Percentiles rank a stretch among this genome's conserved stretches.
phyloP scores from a whole-genome alignment of 2,113 vertebrate species.

The Merops nubicus region DNA sequence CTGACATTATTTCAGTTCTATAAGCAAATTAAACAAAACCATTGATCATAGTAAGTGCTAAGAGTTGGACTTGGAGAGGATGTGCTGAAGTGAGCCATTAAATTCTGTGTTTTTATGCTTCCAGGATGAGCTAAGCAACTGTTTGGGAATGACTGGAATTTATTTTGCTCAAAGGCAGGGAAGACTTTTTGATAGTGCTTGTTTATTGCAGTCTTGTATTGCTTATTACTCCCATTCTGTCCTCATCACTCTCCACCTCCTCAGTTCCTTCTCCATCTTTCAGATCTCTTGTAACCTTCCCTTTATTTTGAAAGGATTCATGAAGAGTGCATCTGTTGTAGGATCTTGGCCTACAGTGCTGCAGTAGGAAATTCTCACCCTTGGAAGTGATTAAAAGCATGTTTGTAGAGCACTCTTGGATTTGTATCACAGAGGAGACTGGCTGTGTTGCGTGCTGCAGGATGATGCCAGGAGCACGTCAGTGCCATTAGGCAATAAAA shows the following conservation, averaged over 20 bases:
- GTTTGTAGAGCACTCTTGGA: not conserved
- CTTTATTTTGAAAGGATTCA: not conserved
- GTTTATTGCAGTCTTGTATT: not conserved
- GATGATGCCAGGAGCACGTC: not conserved
- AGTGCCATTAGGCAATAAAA: not conserved
- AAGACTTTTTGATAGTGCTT: not conserved
- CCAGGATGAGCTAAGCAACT: not conserved
- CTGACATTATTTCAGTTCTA: not conserved
- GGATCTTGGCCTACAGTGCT: not conserved
- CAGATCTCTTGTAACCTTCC: not conserved
- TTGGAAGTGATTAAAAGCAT: not conserved
- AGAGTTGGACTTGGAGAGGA: not conserved
- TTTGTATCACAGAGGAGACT: not conserved
- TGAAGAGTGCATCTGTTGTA: not conserved
- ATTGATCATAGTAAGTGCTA: not conserved
- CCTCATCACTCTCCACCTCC: not conserved
- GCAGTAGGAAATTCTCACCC: not conserved
- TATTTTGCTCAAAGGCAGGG: not conserved
- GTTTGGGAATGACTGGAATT: not conserved
- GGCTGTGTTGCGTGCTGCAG: rapidly evolving
- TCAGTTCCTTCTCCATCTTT: not conserved
- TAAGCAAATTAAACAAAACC: not conserved
- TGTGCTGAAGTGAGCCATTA: not conserved
- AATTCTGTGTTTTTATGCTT: not conserved
- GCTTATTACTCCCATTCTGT: not conserved